These are phyloP conservation scores for Thomomys bottae DNA, from an alignment of 2,113 vertebrate species.

Conservation along the genomic window DNA sequence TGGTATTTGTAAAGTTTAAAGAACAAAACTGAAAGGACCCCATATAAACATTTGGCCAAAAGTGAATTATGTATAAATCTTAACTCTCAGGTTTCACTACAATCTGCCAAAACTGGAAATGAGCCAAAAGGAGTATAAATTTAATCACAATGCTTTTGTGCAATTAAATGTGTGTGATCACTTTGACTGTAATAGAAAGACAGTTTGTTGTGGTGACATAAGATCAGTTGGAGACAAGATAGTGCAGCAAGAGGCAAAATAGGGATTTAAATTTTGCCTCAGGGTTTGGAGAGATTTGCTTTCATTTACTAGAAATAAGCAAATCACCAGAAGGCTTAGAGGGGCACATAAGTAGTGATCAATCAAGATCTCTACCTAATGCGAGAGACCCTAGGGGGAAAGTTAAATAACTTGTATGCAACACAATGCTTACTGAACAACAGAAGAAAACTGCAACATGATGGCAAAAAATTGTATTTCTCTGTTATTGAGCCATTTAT, in stretches of 20 bases:
- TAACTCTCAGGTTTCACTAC: neutral
- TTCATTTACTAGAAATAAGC: constrained; percentile 72
- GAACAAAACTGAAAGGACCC: constrained; percentile 14
- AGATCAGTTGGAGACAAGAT: constrained; percentile 7
- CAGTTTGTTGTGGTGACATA: neutral
- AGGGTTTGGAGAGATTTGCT: constrained; percentile 64
- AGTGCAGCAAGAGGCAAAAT: constrained; percentile 61
- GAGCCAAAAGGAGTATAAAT: constrained; percentile 57
- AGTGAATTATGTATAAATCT: constrained; percentile 48
- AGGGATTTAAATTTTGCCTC: constrained; percentile 65
- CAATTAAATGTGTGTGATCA: constrained; percentile 28
- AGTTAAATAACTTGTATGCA: constrained; percentile 58
- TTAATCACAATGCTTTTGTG: constrained; percentile 64
- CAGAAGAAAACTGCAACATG: constrained; percentile 59
- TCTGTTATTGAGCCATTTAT: constrained; percentile 74
- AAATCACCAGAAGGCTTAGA: constrained; percentile 71
- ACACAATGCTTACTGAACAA: constrained; percentile 54
- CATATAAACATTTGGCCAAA: neutral
- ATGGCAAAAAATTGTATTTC: constrained; percentile 32
- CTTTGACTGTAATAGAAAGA: constrained; percentile 25
- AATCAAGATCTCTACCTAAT: constrained; percentile 72
- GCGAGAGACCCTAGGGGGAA: constrained; percentile 58
- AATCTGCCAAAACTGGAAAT: constrained; percentile 32
- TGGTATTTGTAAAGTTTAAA: neutral
- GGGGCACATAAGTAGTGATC: constrained; percentile 74